phyloP scores from a whole-genome alignment of 2,113 vertebrate genomes.

The Pelecanus crispus region DNA sequence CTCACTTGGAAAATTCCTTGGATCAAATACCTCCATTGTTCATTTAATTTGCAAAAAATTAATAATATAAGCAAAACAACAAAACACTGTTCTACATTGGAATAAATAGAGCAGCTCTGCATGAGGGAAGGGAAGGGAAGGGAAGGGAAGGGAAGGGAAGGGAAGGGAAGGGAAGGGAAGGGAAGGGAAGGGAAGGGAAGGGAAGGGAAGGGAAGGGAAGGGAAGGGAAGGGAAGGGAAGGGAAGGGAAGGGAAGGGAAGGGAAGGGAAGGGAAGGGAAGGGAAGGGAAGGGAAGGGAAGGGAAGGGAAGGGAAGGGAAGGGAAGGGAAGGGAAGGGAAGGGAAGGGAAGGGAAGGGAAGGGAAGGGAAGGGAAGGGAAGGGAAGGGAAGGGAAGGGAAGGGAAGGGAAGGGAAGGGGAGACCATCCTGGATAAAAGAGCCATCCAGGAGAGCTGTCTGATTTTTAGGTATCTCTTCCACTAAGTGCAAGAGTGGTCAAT shows the following conservation, averaged over 20 bases:
- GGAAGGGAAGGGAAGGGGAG: too few species aligned
- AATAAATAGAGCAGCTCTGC: not conserved
- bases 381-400: not conserved
- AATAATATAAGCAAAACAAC: not conserved
- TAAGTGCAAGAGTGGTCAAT: not conserved
- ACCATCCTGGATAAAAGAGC: not conserved
- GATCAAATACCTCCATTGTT: not conserved
- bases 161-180: not conserved
- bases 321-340: not conserved
- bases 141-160: not conserved
- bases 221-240: not conserved
- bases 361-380: not conserved
- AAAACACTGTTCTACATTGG: not conserved
- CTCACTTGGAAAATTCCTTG: not conserved
- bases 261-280: too few species aligned
- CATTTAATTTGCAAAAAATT: not conserved
- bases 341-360: too few species aligned
- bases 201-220: not conserved
- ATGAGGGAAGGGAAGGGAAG: too few species aligned
- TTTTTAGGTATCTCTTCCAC: not conserved
- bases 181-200: not conserved
- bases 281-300: not conserved
- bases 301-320: too few species aligned
- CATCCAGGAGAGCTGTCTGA: not conserved
- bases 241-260: not conserved